These are phyloP conservation scores for Aphrocallistes beatrix DNA, from an alignment of 37 sponge, comb jelly and placozoan genomes.

Conservation along the genomic window DNA sequence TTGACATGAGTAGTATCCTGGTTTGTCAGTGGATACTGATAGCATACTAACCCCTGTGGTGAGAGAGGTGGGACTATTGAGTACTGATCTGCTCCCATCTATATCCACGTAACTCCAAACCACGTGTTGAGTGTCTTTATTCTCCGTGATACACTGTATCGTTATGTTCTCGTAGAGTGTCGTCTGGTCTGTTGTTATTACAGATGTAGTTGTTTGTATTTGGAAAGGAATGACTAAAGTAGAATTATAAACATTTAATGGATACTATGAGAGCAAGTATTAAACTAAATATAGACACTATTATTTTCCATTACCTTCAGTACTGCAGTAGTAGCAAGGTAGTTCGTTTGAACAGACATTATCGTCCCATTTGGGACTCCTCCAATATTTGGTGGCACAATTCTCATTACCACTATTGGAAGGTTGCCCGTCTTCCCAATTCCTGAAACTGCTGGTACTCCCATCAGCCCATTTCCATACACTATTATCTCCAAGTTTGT, in stretches of 20 bases:
- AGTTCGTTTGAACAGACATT: neutral
- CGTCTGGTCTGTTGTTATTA: neutral
- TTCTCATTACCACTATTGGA: neutral
- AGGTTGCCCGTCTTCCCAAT: neutral
- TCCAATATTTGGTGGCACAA: neutral
- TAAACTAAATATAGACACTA: neutral
- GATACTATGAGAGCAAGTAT: neutral
- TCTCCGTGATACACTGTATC: neutral
- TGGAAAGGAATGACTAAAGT: neutral
- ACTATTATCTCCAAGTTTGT: neutral
- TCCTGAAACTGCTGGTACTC: neutral
- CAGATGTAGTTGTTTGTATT: neutral
- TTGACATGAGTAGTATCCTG: too few relatives aligned
- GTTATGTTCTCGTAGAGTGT: neutral
- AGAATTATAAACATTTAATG: neutral
- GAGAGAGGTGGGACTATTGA: too few relatives aligned
- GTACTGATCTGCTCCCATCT: neutral
- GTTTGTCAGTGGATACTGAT: too few relatives aligned
- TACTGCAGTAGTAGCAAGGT: neutral
- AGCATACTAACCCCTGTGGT: too few relatives aligned
- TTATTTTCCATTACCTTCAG: neutral
- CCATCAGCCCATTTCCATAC: neutral
- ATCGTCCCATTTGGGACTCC: neutral
- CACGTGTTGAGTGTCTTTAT: neutral
- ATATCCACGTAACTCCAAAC: neutral